Evolutionary conservation across 1,140 invertebrate genomes (phyloP).

Genomic region (Drosophila malerkotliana): DNA sequence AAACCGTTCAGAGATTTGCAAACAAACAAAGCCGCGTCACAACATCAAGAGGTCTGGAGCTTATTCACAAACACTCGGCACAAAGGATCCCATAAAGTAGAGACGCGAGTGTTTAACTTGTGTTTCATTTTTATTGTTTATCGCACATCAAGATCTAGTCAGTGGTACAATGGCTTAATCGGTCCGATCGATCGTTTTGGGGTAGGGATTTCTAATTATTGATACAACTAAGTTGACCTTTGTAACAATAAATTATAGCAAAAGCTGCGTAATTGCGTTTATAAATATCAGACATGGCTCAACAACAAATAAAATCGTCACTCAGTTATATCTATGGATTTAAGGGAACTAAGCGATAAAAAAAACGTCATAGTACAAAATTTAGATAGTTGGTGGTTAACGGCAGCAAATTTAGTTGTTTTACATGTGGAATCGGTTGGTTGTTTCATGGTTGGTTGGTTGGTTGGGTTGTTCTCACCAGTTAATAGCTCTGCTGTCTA

Average conservation of each 20-base stretch:
- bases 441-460: slow-evolving; percentile 28
- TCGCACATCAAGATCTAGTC: slow-evolving; percentile 57
- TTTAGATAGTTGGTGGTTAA: slow-evolving; percentile 55
- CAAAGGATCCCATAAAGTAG: slow-evolving; percentile 18
- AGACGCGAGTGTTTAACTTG: slow-evolving; percentile 13
- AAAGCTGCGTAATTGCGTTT: slow-evolving; percentile 66
- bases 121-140: slow-evolving; percentile 64
- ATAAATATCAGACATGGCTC: slow-evolving; percentile 78
- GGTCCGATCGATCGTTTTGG: slow-evolving; percentile 37
- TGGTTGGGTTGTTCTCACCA: slow-evolving; percentile 53
- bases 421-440: slow-evolving; percentile 38
- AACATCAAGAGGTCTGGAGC: not conserved
- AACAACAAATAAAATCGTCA: slow-evolving; percentile 70
- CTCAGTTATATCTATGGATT: slow-evolving; percentile 39
- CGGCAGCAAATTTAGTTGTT: slow-evolving; percentile 58
- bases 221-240: slow-evolving; percentile 59
- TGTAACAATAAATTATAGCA: slow-evolving; percentile 78
- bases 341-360: slow-evolving; percentile 38
- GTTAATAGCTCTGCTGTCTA: slow-evolving; percentile 62
- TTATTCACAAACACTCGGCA: slow-evolving; percentile 1
- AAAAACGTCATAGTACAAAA: slow-evolving; percentile 26
- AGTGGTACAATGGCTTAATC: slow-evolving; percentile 55
- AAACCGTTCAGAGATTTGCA: not conserved
- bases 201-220: slow-evolving; percentile 15
- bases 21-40: slow-evolving; percentile 16